Evolutionary conservation across 2,797 vertebrate genomes (phyloP), one percentile per base, ranked within the genome.

Genomic region (Pygocentrus nattereri): DNA sequence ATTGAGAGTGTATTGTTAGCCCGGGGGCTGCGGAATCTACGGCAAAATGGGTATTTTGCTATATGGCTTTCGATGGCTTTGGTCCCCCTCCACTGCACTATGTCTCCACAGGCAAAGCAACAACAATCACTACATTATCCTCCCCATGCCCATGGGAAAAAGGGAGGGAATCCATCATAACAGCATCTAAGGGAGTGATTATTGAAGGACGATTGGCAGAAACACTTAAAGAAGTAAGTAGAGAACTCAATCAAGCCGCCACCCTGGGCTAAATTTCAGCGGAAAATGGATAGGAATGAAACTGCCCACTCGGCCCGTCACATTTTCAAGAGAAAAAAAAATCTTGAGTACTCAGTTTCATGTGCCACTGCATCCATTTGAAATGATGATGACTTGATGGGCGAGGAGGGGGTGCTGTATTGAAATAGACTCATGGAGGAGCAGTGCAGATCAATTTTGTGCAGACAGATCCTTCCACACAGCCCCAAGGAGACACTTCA

Each of bases 1-100:
- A 88, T 88, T 85, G 83, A 80, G 44, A 85, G 82, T 76, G 78
- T 68, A 82, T 41, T 27, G 64, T 84, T 77, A 71, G 68, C 88
- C 73, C 10, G 30, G 69, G 74, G 84, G 84, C 52, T 75, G 82
- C 23, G 15, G 71, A 31, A 54, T 85, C 74, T 83, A 78, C 70
- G 49, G 64, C 70, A 54, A 64, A 23, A 30, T n/a, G 23, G 31
- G 50, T 27, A 78, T 78, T 82, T 74, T 30, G 56, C 30, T 30
- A 78, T 79, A 50, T 78, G 19, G 25, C 68, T 82, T 65, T 67
- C 52, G 49, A 84, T 77, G 71, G 84, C 81, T 84, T 83, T 64
- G 76, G 70, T 76, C 77, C 49, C 77, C 71, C 74, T 79, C 79
- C 78, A 67, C 69, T 59, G 62, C 73, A 68, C 59, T 50, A 67